These are phyloP conservation scores for Caenorhabditis sp. DNA, from an alignment of 2,888 invertebrate species.

Conservation along the genomic window DNA sequence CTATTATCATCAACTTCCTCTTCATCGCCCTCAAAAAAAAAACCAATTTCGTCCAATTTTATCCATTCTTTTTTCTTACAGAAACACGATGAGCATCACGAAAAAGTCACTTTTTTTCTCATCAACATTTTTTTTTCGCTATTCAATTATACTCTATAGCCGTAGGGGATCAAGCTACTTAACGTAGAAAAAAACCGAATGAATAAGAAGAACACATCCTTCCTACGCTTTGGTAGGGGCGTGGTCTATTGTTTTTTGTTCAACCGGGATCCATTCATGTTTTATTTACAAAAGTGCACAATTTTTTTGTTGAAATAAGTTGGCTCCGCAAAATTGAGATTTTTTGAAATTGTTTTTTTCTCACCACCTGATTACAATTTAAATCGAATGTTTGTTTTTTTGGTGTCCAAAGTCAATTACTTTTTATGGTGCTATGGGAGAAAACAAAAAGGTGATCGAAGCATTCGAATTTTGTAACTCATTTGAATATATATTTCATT, in stretches of 20 bases:
- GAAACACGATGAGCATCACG: neutral
- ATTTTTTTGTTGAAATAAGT: no score
- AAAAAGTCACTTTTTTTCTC: neutral
- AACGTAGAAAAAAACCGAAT: neutral
- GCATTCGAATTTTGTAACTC: no score
- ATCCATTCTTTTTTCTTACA: neutral
- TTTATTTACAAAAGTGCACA: no score
- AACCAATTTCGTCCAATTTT: neutral
- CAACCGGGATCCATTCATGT: neutral
- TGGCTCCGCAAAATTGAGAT: no score
- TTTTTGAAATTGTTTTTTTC: no score
- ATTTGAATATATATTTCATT: no score
- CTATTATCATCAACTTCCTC: neutral
- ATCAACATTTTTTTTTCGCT: conserved; percentile 1
- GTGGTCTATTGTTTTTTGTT: neutral
- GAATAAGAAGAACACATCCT: conserved; percentile 1
- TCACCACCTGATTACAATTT: no score
- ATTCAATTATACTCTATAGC: conserved; percentile 1
- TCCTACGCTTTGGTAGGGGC: neutral
- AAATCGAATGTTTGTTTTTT: no score
- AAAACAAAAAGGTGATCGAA: no score
- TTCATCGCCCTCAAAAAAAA: neutral
- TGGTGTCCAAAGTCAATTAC: no score
- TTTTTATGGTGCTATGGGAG: no score
- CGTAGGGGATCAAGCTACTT: conserved; percentile 8